Evolutionary conservation across 2,113 vertebrate species (phyloP), one percentile per base, ranked within the genome.

Genomic region (Gopherus flavomarginatus): DNA sequence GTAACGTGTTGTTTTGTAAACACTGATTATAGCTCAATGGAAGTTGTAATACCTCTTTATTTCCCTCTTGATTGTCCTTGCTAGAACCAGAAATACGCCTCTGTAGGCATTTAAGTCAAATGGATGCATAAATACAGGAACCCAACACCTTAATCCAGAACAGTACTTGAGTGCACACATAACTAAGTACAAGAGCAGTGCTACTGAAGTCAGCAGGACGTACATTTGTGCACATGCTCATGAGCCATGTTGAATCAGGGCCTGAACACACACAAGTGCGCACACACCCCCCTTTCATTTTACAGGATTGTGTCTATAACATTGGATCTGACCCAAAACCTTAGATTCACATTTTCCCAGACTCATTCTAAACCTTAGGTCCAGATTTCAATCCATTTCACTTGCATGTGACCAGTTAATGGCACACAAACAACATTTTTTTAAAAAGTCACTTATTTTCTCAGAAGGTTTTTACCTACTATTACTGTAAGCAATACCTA

Each of bases 201-300:
- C 90, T 54, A 52, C 57, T 83, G 89, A 92, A 97, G 94, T 95
- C 96, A 95, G 94, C 88, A 87, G 96, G 96, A 97, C 92, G 6
- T 38, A 38, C n/a, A 38, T 97, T 97, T 89, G 94, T 91, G 19
- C 89, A 84, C 72, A 85, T 5, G 16, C 87, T 92, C 53, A 5
- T 81, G 83, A 93, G 94, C 42, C 87, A 78, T 83, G 92, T 0
- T 81, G 87, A 96, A 97, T 92, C 89, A n/a, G 0, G 0, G 83
- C 72, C 96, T 95, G 95, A 96, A 85, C 83, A 92, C 96, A 87
- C 83, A 94, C 1, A 69, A 6, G 44, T 44, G 44, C 44, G 6
- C 31, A 92, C 96, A 85, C 83, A 94, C 0, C 38, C 9, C 9
- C 88, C 89, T 91, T 95, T 94, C 87, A 75, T 96, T 62, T 92